Evolutionary conservation across 2,888 invertebrate genomes (phyloP).

Genomic region (Thyatira batis): DNA sequence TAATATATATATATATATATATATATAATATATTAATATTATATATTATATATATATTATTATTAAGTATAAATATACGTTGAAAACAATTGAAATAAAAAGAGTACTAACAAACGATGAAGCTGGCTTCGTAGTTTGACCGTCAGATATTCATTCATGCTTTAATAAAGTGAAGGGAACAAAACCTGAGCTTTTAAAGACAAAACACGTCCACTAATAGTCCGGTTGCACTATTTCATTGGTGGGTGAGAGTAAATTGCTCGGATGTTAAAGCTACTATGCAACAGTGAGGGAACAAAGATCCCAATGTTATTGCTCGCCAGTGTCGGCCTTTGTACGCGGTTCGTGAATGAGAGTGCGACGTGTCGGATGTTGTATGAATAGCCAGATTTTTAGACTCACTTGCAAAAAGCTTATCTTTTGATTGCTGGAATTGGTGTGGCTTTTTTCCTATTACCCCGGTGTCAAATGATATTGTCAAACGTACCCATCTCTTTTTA

Average conservation of each 20-base stretch:
- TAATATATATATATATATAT: too few relatives aligned
- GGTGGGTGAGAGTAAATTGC: conserved; percentile 43
- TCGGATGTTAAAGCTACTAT: conserved; percentile 39
- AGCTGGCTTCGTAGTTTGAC: background rate
- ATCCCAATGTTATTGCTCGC: conserved; percentile 35
- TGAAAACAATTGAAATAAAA: background rate
- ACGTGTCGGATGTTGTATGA: conserved; percentile 4
- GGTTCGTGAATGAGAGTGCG: background rate
- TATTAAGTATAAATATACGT: too few relatives aligned
- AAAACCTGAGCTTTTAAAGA: background rate
- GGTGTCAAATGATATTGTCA: background rate
- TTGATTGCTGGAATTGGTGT: background rate
- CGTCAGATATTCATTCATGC: background rate
- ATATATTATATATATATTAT: too few relatives aligned
- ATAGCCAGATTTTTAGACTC: conserved; percentile 10
- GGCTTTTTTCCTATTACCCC: background rate
- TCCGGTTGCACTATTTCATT: conserved; percentile 23
- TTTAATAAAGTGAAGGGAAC: background rate
- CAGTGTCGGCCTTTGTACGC: conserved; percentile 8
- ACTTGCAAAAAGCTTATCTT: conserved; percentile 19
- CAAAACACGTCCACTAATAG: conserved; percentile 19
- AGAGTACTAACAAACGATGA: background rate
- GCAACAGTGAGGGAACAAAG: conserved; percentile 37
- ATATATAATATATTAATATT: too few relatives aligned
- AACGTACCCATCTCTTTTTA: background rate